phyloP scores from a whole-genome alignment of 2,797 vertebrate genomes.

The Neoniphon sammara region DNA sequence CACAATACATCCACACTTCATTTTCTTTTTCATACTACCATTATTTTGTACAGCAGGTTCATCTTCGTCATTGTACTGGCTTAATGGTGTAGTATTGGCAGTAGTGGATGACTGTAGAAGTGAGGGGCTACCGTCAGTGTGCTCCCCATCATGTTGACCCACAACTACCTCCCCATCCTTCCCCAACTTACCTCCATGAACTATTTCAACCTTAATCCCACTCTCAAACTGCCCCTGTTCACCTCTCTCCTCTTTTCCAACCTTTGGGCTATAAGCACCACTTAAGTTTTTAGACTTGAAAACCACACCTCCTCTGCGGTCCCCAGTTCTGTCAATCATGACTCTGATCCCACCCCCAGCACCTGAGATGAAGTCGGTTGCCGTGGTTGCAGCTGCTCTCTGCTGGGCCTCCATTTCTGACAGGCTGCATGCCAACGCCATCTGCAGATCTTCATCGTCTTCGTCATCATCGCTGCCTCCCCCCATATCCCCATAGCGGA shows the following conservation, averaged over 20 bases:
- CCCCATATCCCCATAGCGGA: conserved; percentile 58
- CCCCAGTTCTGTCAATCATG: conserved; percentile 20
- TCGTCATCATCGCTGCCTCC: conserved; percentile 79
- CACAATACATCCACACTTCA: conserved; percentile 78
- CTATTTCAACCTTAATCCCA: conserved; percentile 15
- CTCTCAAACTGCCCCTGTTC: conserved; percentile 27
- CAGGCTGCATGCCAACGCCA: conserved; percentile 97
- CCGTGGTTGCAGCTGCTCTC: conserved; percentile 79
- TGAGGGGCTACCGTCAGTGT: neutral
- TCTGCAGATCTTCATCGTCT: conserved; percentile 94
- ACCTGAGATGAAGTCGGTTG: conserved; percentile 82
- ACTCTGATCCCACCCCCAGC: conserved; percentile 68
- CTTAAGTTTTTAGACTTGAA: conserved; percentile 15
- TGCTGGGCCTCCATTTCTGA: conserved; percentile 96
- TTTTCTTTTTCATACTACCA: conserved; percentile 71
- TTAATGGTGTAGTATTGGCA: conserved; percentile 31
- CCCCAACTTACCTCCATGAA: conserved; percentile 15
- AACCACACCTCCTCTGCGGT: conserved; percentile 17
- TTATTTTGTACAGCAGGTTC: conserved; percentile 41
- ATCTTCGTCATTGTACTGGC: conserved; percentile 48
- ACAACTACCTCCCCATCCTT: conserved; percentile 10
- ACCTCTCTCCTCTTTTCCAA: conserved; percentile 22
- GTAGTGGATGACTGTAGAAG: conserved; percentile 39
- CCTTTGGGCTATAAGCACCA: neutral
- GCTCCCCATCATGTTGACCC: conserved; percentile 15